A percentile compares a stretch with the other conserved stretches of the same genome.
Conservation (phyloP, 2,113 vertebrate species). For the Coregonus clupeaformis region DNA sequence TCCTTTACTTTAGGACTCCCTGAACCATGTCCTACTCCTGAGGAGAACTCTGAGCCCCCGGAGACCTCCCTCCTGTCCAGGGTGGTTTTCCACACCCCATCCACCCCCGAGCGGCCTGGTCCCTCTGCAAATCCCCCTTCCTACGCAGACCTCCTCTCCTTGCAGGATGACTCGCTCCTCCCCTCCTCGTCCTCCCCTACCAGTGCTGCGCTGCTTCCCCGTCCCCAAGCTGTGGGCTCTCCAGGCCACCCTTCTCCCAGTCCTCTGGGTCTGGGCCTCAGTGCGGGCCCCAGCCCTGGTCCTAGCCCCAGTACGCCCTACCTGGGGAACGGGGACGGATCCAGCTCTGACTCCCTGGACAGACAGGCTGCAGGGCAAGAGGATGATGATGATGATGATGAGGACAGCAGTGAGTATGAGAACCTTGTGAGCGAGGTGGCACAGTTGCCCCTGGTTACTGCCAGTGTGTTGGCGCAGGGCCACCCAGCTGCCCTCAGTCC, state of each 20-base stretch:
- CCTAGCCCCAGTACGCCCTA: conserved; percentile 70
- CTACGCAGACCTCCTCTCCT: conserved; percentile 78
- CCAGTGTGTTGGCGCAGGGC: conserved; percentile 75
- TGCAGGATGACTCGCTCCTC: conserved; percentile 74
- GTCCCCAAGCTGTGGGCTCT: conserved; percentile 93
- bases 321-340: conserved; percentile 80
- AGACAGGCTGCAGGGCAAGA: conserved; percentile 77
- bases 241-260: conserved; percentile 81
- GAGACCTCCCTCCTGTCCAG: conserved; percentile 71
- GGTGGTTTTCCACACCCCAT: conserved; percentile 77
- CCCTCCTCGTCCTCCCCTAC: conserved; percentile 71
- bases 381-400: conserved; percentile 73
- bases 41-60: conserved; percentile 58
- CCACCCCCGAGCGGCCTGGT: conserved; percentile 77
- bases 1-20: conserved; percentile 56
- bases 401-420: conserved; percentile 94
- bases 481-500: conserved; percentile 79
- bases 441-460: conserved; percentile 75
- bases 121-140: conserved; percentile 83
- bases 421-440: conserved; percentile 84
- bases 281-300: conserved; percentile 47
- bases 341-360: conserved; percentile 76
- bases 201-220: conserved; percentile 84
- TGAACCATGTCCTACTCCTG: conserved; percentile 53
- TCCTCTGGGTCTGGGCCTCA: conserved; percentile 46